phyloP scores from a whole-genome alignment of 2,888 invertebrate species.

The Harmothoe impar region DNA sequence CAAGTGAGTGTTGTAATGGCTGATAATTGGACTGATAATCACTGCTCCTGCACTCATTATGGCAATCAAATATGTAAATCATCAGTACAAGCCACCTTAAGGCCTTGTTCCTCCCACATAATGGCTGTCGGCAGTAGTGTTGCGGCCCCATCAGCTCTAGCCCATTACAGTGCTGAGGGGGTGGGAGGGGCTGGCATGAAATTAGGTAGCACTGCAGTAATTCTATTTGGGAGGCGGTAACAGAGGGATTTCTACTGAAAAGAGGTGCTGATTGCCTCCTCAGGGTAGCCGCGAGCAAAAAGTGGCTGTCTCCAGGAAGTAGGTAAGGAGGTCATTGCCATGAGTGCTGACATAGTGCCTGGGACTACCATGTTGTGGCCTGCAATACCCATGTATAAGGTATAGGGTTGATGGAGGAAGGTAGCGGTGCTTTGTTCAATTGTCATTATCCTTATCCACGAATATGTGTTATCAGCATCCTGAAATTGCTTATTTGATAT shows the following conservation, averaged over 20 bases:
- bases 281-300: not conserved
- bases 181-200: not conserved
- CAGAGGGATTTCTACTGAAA: not conserved
- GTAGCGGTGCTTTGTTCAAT: too few relatives aligned
- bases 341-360: too few relatives aligned
- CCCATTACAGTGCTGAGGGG: conserved; percentile 2
- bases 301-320: not conserved
- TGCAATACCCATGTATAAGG: too few relatives aligned
- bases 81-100: not conserved
- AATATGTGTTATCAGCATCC: too few relatives aligned
- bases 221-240: conserved; percentile 8
- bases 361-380: too few relatives aligned
- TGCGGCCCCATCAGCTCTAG: not conserved
- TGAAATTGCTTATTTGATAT: too few relatives aligned
- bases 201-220: not conserved
- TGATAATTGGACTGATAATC: not conserved
- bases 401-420: too few relatives aligned
- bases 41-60: conserved; percentile 20
- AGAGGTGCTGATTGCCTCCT: not conserved
- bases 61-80: not conserved
- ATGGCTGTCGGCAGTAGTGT: not conserved
- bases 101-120: not conserved
- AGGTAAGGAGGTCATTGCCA: not conserved
- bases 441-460: too few relatives aligned
- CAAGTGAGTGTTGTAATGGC: not conserved